Conservation (phyloP, 2,113 vertebrate genomes). For the Mionectes macconnelli region DNA sequence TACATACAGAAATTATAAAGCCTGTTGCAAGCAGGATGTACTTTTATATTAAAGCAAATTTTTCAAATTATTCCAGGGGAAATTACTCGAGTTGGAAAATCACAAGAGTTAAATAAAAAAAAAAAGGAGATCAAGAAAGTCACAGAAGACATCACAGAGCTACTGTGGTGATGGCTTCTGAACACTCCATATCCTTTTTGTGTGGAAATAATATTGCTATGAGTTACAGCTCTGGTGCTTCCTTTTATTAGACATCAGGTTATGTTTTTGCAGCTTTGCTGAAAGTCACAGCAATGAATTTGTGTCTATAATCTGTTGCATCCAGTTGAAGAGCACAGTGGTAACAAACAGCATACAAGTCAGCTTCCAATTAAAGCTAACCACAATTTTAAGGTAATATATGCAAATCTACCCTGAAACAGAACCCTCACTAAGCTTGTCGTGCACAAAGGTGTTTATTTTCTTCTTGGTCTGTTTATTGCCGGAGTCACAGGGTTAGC, state of each 20-base stretch:
- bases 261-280: not conserved
- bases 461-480: not conserved
- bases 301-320: not conserved
- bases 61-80: not conserved
- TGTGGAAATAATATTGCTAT: not conserved
- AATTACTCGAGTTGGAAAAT: not conserved
- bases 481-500: not conserved
- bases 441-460: not conserved
- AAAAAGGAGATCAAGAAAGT: not conserved
- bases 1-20: not conserved
- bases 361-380: not conserved
- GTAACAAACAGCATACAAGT: not conserved
- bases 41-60: not conserved
- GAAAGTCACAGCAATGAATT: not conserved
- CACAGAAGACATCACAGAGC: not conserved
- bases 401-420: not conserved
- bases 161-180: not conserved
- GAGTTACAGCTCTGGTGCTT: slow-evolving; percentile 15
- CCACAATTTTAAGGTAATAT: not conserved
- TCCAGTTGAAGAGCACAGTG: not conserved
- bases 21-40: not conserved
- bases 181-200: not conserved
- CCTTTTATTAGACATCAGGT: not conserved
- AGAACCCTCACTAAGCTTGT: not conserved
- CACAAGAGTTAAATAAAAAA: not conserved